Percentiles rank a stretch among this genome's conserved stretches.
Evolutionary conservation across 2,113 vertebrate genomes (phyloP).

Genomic region (Lagopus leucura): DNA sequence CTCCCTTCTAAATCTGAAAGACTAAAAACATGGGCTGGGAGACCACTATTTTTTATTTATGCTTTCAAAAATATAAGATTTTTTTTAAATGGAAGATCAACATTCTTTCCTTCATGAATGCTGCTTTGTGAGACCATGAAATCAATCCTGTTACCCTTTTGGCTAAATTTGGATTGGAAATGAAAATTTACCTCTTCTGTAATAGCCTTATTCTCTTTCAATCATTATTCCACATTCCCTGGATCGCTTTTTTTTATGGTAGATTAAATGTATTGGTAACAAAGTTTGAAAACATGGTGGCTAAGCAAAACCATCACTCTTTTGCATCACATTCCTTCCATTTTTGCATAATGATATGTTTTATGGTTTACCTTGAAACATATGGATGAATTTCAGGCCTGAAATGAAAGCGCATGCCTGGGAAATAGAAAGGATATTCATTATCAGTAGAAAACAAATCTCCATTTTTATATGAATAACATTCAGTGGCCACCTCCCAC

Average conservation of each 20-base stretch:
- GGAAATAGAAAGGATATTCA: background rate
- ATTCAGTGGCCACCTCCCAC: background rate
- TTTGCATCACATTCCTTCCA: background rate
- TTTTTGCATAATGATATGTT: background rate
- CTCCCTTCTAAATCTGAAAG: background rate
- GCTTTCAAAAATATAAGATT: background rate
- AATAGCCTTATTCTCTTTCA: constrained; percentile 40
- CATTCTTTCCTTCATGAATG: background rate
- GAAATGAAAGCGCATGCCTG: background rate
- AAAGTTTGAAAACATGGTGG: constrained; percentile 7
- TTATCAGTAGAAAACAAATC: background rate
- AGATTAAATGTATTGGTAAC: constrained; percentile 20
- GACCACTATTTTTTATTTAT: background rate
- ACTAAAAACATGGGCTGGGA: background rate
- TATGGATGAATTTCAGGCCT: background rate
- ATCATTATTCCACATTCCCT: background rate
- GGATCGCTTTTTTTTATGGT: background rate
- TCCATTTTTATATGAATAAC: background rate
- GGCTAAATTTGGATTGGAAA: constrained; percentile 42
- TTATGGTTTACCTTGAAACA: background rate
- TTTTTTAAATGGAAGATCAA: background rate
- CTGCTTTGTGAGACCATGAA: constrained; percentile 22
- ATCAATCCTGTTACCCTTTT: constrained; percentile 22
- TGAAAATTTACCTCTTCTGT: constrained; percentile 24
- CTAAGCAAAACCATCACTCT: background rate